phyloP scores from a whole-genome alignment of 2,113 vertebrate genomes.

The Phainopepla nitens region DNA sequence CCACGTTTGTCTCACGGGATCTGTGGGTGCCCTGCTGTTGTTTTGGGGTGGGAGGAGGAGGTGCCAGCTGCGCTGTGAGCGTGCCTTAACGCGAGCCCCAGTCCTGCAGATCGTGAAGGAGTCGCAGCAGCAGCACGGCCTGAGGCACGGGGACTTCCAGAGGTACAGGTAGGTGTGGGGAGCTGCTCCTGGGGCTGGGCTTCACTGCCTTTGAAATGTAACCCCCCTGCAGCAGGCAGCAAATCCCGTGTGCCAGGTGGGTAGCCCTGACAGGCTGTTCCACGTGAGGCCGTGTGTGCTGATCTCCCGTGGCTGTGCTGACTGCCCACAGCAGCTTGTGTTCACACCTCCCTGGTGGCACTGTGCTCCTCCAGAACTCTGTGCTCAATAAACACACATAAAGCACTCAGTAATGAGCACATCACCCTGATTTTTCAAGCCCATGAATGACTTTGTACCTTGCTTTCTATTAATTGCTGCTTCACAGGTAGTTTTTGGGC shows the following conservation, averaged over 20 bases:
- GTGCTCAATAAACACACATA: not conserved
- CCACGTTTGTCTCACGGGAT: not conserved
- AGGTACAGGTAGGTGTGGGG: constrained; percentile 87
- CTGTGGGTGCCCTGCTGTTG: not conserved
- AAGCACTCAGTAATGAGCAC: not conserved
- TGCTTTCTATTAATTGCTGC: not conserved
- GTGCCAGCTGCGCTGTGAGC: not conserved
- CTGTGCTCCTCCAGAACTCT: not conserved
- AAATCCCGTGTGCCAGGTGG: not conserved
- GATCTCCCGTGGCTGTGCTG: too few relatives aligned
- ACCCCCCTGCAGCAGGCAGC: not conserved
- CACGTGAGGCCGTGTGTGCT: accelerated
- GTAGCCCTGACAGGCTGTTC: not conserved
- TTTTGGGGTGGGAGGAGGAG: not conserved
- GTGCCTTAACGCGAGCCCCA: constrained; percentile 74
- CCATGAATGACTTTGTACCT: accelerated
- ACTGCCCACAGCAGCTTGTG: not conserved
- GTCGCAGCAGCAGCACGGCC: constrained; percentile 96
- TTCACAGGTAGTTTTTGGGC: not conserved
- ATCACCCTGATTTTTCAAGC: not conserved
- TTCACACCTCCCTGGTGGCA: not conserved
- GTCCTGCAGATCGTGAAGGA: constrained; percentile 98
- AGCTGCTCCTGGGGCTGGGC: not conserved
- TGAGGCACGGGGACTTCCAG: constrained; percentile 96
- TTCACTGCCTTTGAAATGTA: not conserved